phyloP scores from a whole-genome alignment of 37 sponge, comb jelly and placozoan genomes.

The Aphrocallistes beatrix region DNA sequence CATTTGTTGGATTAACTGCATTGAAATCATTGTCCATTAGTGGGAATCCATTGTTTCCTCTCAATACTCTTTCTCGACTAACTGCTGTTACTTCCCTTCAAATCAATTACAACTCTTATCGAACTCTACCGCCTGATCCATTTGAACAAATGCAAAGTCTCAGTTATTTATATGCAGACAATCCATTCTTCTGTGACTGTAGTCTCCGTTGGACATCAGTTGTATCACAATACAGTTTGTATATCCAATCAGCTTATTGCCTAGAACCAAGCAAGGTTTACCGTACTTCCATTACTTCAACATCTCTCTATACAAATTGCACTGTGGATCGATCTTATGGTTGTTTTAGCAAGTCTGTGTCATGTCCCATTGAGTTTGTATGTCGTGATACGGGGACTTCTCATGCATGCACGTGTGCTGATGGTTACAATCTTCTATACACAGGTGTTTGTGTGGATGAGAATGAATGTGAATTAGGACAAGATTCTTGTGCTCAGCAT shows the following conservation, averaged over 20 bases:
- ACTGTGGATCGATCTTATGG: background rate
- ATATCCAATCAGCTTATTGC: constrained; percentile 13
- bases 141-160: background rate
- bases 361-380: background rate
- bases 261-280: background rate
- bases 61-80: background rate
- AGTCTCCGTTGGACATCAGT: background rate
- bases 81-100: background rate
- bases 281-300: background rate
- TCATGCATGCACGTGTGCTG: constrained; percentile 16
- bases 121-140: background rate
- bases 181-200: constrained; percentile 20
- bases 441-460: background rate
- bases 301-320: background rate
- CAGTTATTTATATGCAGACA: background rate
- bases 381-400: background rate
- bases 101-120: background rate
- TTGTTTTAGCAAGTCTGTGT: background rate
- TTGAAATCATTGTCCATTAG: background rate
- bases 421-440: background rate
- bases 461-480: background rate
- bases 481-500: background rate
- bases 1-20: background rate
- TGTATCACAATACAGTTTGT: background rate
- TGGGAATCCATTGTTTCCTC: background rate